Conservation (phyloP, 2,113 vertebrate species). For the Chunga burmeisteri region DNA sequence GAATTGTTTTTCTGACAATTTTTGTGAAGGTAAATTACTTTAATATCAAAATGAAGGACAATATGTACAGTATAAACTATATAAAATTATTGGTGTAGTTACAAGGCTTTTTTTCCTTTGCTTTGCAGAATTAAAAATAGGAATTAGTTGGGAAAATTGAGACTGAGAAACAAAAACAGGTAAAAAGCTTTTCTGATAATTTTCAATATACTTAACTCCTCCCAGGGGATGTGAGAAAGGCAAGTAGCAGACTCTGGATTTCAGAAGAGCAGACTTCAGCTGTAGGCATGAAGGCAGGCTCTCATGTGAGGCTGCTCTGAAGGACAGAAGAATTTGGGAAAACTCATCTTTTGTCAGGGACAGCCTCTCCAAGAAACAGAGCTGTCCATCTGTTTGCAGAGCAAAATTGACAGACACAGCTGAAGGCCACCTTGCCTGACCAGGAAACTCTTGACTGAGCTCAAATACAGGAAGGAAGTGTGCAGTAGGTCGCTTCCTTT, state of each 20-base stretch:
- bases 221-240: not conserved
- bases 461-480: not conserved
- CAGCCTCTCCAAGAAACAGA: not conserved
- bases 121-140: not conserved
- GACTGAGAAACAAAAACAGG: not conserved
- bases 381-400: not conserved
- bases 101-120: not conserved
- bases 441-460: not conserved
- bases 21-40: not conserved
- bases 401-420: not conserved
- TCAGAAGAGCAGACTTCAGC: not conserved
- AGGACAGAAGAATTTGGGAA: not conserved
- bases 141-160: not conserved
- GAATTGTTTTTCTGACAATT: not conserved
- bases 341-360: not conserved
- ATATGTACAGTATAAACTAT: not conserved
- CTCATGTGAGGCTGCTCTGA: not conserved
- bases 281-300: not conserved
- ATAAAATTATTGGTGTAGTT: not conserved
- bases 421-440: not conserved
- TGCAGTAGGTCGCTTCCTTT: not conserved
- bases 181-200: not conserved
- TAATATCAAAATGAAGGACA: not conserved
- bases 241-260: not conserved
- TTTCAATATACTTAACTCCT: not conserved